phyloP scores from a whole-genome alignment of 2,113 vertebrate genomes.

The Malurus cyaneus region DNA sequence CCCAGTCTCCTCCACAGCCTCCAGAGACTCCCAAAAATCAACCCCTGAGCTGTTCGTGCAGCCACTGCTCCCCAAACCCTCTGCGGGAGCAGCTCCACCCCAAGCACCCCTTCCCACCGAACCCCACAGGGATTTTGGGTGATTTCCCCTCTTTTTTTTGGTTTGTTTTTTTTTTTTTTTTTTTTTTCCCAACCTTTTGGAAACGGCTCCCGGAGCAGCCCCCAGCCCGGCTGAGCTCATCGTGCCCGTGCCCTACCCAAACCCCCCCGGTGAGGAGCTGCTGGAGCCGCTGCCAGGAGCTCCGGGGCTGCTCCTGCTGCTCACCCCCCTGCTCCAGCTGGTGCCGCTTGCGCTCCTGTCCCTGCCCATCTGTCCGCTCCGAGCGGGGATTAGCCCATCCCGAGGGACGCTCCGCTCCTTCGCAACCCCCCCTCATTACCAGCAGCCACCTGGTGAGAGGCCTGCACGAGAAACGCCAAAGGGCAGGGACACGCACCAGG shows the following conservation, averaged over 20 bases:
- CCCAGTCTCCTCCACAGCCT: not conserved
- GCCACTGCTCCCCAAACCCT: not conserved
- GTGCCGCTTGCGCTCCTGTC: not conserved
- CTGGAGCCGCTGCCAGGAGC: not conserved
- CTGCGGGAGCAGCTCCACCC: not conserved
- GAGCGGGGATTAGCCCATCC: not conserved
- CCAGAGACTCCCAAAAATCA: not conserved
- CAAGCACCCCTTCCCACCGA: accelerated
- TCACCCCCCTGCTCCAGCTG: conserved; percentile 29
- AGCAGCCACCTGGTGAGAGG: no score
- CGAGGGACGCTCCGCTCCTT: accelerated
- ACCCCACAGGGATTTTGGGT: accelerated
- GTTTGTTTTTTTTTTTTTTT: not conserved
- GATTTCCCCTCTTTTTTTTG: not conserved
- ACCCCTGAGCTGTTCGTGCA: not conserved
- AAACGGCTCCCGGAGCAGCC: accelerated
- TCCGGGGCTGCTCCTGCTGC: not conserved
- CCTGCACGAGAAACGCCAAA: no score
- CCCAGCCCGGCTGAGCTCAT: accelerated
- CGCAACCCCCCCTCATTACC: not conserved
- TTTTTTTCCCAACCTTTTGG: not conserved
- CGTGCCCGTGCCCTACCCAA: not conserved
- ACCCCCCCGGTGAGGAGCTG: not conserved
- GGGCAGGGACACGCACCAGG: no score
- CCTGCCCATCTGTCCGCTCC: conserved; percentile 23